A percentile compares a stretch with the other conserved stretches of the same genome.
phyloP scores from a whole-genome alignment of 2,888 invertebrate species.

The Galeopsomyia nigrocyanea region DNA sequence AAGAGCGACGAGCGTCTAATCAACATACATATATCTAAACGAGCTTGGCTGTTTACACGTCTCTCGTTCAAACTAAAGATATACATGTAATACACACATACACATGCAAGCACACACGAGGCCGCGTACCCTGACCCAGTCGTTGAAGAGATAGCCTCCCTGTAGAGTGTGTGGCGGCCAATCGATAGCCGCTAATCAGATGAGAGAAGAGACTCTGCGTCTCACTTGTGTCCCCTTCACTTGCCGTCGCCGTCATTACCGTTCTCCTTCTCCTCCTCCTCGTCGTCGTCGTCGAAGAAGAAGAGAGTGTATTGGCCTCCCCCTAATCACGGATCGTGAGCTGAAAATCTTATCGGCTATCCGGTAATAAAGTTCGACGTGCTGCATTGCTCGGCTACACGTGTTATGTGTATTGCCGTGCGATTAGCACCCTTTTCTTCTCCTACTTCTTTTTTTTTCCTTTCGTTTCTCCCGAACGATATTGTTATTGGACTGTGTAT shows the following conservation, averaged over 20 bases:
- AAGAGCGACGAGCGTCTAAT: no score
- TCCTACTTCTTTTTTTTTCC: background rate
- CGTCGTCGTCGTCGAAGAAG: constrained; percentile 4
- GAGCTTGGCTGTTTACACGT: no score
- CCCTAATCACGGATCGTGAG: constrained; percentile 47
- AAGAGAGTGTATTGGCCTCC: background rate
- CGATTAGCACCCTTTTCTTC: background rate
- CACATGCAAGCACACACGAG: background rate
- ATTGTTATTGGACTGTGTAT: no score
- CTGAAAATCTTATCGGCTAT: constrained; percentile 44
- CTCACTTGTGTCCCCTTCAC: background rate
- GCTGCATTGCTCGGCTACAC: background rate
- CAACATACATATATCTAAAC: no score
- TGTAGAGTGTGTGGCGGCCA: background rate
- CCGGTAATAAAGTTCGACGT: background rate
- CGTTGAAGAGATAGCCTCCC: constrained; percentile 12
- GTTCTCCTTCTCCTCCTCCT: background rate
- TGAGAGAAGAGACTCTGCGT: constrained; percentile 22
- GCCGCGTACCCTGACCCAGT: constrained; percentile 45
- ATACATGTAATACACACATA: no score
- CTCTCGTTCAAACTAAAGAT: no score
- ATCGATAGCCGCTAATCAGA: constrained; percentile 49
- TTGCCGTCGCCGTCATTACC: constrained; percentile 9
- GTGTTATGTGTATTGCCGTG: background rate
- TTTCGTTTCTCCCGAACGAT: background rate